Percentiles rank a stretch among this genome's conserved stretches.
phyloP scores from a whole-genome alignment of 2,113 vertebrate species.

The Sapayoa aenigma region DNA sequence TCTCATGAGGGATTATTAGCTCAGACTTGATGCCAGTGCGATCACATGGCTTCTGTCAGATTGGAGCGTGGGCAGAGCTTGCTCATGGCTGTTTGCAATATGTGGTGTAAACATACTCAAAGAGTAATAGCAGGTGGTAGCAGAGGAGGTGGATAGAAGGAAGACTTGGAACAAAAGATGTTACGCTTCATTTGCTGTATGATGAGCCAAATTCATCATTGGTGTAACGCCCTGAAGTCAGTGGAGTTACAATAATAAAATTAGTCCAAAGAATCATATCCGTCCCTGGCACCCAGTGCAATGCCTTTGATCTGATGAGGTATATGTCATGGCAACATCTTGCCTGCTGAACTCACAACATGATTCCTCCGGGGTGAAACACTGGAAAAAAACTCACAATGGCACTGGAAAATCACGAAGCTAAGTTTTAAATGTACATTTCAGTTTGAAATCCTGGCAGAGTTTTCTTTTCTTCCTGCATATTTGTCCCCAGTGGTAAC shows the following conservation, averaged over 20 bases:
- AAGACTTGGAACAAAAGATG: constrained; percentile 57
- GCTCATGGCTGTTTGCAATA: constrained; percentile 64
- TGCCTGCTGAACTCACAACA: not conserved
- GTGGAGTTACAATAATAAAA: constrained; percentile 42
- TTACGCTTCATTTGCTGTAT: constrained; percentile 46
- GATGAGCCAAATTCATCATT: constrained; percentile 53
- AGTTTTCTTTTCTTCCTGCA: not conserved
- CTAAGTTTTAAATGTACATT: not conserved
- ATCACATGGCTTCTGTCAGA: constrained; percentile 56
- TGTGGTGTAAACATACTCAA: constrained; percentile 56
- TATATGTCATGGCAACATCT: constrained; percentile 32
- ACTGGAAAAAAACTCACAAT: not conserved
- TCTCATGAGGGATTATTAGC: constrained; percentile 48
- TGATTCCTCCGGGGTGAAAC: constrained; percentile 2
- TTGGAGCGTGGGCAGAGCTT: constrained; percentile 59
- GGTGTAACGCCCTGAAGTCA: constrained; percentile 42
- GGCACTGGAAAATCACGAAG: not conserved
- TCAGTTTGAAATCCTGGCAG: constrained; percentile 6
- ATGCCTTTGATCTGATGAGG: constrained; percentile 41
- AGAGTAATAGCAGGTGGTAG: constrained; percentile 63
- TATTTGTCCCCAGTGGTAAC: constrained; percentile 39
- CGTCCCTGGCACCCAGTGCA: not conserved
- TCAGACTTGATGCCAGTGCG: constrained; percentile 32
- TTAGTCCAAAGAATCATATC: constrained; percentile 40
- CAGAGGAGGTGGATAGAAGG: constrained; percentile 45